A percentile compares a stretch with the other conserved stretches of the same genome.
phyloP scores from a whole-genome alignment of 2,888 invertebrate genomes.

The Leptopilina drosophilae region DNA sequence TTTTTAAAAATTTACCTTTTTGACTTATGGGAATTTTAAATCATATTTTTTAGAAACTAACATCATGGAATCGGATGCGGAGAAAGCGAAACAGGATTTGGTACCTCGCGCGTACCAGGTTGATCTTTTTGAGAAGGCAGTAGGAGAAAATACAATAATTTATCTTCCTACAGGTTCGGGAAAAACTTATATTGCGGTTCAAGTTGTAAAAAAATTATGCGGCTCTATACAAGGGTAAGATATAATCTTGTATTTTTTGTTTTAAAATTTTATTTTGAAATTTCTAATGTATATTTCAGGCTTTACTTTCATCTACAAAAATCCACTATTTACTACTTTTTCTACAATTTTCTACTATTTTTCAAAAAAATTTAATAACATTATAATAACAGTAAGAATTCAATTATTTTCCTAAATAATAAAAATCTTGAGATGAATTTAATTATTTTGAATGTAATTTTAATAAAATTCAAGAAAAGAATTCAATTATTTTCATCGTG shows the following conservation, averaged over 20 bases:
- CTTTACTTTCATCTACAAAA: too few species aligned
- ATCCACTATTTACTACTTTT: too few species aligned
- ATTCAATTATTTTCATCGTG: too few species aligned
- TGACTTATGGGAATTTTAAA: too few species aligned
- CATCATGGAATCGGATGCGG: neutral
- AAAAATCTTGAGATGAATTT: too few species aligned
- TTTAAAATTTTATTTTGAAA: neutral
- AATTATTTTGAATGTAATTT: too few species aligned
- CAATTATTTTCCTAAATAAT: too few species aligned
- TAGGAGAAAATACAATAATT: constrained; percentile 89
- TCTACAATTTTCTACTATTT: too few species aligned
- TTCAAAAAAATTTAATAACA: too few species aligned
- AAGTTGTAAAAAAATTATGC: constrained; percentile 83
- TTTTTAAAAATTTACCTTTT: too few species aligned
- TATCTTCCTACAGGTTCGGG: constrained; percentile 95
- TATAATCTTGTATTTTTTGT: neutral
- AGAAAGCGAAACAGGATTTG: neutral
- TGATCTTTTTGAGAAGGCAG: constrained; percentile 85
- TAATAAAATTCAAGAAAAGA: too few species aligned
- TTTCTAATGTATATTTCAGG: neutral
- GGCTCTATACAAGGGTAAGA: constrained; percentile 77
- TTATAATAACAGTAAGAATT: too few species aligned
- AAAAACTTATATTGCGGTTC: constrained; percentile 93
- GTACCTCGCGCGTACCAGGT: constrained; percentile 81
- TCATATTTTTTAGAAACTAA: neutral